These are phyloP conservation scores for Drosophila athabasca DNA, from an alignment of 1,140 invertebrate genomes.

Conservation along the genomic window DNA sequence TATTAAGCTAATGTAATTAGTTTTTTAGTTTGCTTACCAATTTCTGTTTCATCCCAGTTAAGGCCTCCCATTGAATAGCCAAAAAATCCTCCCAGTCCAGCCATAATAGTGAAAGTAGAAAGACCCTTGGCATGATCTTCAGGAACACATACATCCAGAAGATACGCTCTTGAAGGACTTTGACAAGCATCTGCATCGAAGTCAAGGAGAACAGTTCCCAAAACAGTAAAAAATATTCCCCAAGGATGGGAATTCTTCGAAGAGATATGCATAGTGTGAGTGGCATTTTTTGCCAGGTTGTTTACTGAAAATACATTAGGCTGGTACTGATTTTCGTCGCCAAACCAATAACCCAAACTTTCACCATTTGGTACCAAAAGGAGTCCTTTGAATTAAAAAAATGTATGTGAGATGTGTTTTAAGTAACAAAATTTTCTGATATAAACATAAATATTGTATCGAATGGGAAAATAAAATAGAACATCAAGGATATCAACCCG, in stretches of 20 bases:
- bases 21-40: constrained; percentile 85
- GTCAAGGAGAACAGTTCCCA: constrained; percentile 96
- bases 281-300: constrained; percentile 60
- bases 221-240: constrained; percentile 95
- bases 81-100: constrained; percentile 96
- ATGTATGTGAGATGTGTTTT: too few relatives aligned
- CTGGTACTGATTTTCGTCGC: constrained; percentile 86
- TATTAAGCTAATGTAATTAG: background rate
- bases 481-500: too few relatives aligned
- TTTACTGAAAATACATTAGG: constrained; percentile 32
- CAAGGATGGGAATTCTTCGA: constrained; percentile 88
- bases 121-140: constrained; percentile 96
- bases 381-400: constrained; percentile 86
- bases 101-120: constrained; percentile 98
- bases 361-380: constrained; percentile 96
- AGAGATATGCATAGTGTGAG: constrained; percentile 16
- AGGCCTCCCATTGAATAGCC: constrained; percentile 96
- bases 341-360: constrained; percentile 90
- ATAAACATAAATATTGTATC: too few relatives aligned
- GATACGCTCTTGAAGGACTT: constrained; percentile 95
- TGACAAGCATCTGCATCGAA: constrained; percentile 98
- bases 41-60: constrained; percentile 94
- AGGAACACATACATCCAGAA: constrained; percentile 95
- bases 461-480: too few relatives aligned
- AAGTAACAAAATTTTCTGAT: too few relatives aligned